A percentile compares a stretch with the other conserved stretches of the same genome.
phyloP scores from a whole-genome alignment of 92 coral and sea anemone species.

The Epizoanthus scotinus region DNA sequence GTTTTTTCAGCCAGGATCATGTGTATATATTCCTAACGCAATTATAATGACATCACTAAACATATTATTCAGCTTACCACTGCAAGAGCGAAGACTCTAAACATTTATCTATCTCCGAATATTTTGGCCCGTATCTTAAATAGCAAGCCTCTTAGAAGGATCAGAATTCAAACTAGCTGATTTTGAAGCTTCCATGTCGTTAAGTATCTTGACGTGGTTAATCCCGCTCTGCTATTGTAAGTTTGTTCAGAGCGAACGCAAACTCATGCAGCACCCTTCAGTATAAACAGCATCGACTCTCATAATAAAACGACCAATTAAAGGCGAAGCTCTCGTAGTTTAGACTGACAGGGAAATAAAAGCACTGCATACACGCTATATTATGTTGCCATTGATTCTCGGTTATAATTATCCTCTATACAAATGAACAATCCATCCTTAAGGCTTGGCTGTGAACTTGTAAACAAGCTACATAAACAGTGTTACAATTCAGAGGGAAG shows the following conservation, averaged over 20 bases:
- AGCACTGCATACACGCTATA: neutral
- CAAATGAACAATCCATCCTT: no score
- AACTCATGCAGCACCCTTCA: no score
- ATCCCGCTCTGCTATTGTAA: neutral
- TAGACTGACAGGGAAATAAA: slow-evolving; percentile 1
- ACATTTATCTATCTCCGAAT: neutral
- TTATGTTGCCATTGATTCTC: no score
- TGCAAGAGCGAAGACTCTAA: neutral
- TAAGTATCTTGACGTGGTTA: neutral
- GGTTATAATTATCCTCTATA: no score
- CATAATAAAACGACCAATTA: slow-evolving; percentile 2
- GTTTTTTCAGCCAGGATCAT: neutral
- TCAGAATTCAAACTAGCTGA: neutral
- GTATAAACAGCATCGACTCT: neutral
- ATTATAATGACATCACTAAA: no score
- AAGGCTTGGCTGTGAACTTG: no score
- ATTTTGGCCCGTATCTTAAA: neutral
- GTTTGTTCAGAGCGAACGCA: neutral
- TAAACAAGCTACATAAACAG: no score
- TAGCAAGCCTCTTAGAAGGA: neutral
- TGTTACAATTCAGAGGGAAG: no score
- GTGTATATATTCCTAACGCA: no score
- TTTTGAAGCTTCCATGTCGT: no score
- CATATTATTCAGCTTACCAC: slow-evolving; percentile 6
- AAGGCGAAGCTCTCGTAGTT: neutral